Evolutionary conservation across 1,140 invertebrate species (phyloP).

Genomic region (Drosophila gunungcola): DNA sequence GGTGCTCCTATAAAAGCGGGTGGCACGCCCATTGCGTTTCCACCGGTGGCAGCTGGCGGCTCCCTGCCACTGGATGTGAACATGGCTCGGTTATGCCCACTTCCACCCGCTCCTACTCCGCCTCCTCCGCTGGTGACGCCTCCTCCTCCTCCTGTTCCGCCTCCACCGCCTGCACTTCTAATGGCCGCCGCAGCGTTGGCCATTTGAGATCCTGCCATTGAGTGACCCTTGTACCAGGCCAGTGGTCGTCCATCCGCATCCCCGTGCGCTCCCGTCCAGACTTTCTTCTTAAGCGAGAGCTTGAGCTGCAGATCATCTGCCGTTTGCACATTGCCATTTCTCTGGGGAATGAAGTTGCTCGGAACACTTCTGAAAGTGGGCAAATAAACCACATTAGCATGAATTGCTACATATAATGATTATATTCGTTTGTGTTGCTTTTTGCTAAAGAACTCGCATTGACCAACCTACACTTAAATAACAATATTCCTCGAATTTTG

Average conservation of each 20-base stretch:
- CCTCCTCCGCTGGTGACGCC: slow-evolving; percentile 1
- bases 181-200: slow-evolving; percentile 14
- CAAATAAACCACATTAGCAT: too few species aligned
- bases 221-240: slow-evolving; percentile 58
- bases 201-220: slow-evolving; percentile 27
- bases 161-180: slow-evolving; percentile 27
- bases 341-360: slow-evolving; percentile 57
- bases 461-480: too few species aligned
- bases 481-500: too few species aligned
- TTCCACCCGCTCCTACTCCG: slow-evolving; percentile 10
- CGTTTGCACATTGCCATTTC: slow-evolving; percentile 24
- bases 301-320: slow-evolving; percentile 76
- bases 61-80: slow-evolving; percentile 19
- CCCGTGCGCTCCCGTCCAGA: slow-evolving; percentile 74
- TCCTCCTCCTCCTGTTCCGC: not conserved
- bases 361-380: slow-evolving; percentile 34
- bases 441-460: too few species aligned
- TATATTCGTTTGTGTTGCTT: too few species aligned
- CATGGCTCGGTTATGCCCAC: slow-evolving; percentile 21
- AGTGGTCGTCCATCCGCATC: slow-evolving; percentile 48
- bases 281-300: slow-evolving; percentile 81
- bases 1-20: slow-evolving; percentile 40
- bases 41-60: not conserved
- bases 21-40: slow-evolving; percentile 16
- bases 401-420: too few species aligned